Evolutionary conservation across 2,797 vertebrate species (phyloP), one percentile per base, ranked within the genome.

Genomic region (Lepilemur ruficaudatus): DNA sequence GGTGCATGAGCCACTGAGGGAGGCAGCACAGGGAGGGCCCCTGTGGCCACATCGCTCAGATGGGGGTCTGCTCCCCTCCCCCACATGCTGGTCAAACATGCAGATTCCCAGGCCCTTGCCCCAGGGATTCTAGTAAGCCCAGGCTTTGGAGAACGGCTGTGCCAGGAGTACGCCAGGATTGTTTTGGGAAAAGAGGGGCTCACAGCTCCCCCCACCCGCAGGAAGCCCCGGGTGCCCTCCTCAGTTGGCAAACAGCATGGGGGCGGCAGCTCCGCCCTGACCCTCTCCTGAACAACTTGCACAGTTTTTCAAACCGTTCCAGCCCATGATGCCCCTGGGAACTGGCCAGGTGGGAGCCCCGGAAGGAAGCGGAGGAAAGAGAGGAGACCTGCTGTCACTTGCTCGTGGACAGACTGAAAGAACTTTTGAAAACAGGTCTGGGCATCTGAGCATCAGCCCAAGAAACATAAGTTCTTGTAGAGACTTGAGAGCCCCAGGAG

Each of bases 161-260:
- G 1, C 23, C 55, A 57, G 55, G 55, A 3, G 46, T 1, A 22
- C 67, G 30, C 11, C 52, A 10, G 85, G 73, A 20, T 2, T 9
- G 22, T 4, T 4, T 22, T 2, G 78, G 18, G 14, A n/a, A n/a
- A n/a, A 22, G 57, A 70, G 18, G 75, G 38, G 1, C 28, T 50
- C 1, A 0, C 4, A 30, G 81, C 7, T n/a, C 4, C 17, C 70
- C 55, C 38, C 5, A 15, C 7, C 63, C 0, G 5, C 0, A 0
- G 25, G 22, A 46, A 28, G 9, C 4, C 55, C 78, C 52, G 25
- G 59, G 35, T 1, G 4, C 52, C 52, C 59, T 89, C 75, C 93
- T 61, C 35, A 2, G n/a, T 43, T 41, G 85, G 75, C 30, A n/a
- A 9, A 82, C 38, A 18, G 43, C 63, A 52, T 0, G 0, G 15